Percentiles rank a stretch among this genome's conserved stretches.
Evolutionary conservation across 2,797 vertebrate species (phyloP).

Genomic region (Lepidocolaptes lacrymiger): DNA sequence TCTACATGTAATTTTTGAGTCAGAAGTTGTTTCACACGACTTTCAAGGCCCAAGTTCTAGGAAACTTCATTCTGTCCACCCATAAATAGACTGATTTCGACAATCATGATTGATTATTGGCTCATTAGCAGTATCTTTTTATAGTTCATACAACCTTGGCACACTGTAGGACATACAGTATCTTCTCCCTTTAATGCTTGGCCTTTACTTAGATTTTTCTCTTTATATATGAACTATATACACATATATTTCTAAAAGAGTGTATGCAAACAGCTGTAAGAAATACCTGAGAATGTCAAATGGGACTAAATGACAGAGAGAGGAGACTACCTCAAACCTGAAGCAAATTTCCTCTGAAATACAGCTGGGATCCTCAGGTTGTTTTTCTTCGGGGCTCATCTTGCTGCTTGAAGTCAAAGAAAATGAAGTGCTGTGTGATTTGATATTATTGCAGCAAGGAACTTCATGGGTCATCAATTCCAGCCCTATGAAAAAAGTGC

Average conservation of each 20-base stretch:
- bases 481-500: neutral
- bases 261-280: neutral
- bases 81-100: neutral
- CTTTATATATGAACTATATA: neutral
- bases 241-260: neutral
- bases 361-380: neutral
- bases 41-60: neutral
- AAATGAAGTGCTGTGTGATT: constrained; percentile 14
- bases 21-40: neutral
- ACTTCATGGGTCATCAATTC: constrained; percentile 53
- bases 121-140: neutral
- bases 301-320: neutral
- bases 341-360: constrained; percentile 21
- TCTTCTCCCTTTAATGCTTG: neutral
- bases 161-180: neutral
- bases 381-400: constrained; percentile 25
- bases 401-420: constrained; percentile 20
- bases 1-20: neutral
- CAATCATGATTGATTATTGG: neutral
- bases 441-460: constrained; percentile 1
- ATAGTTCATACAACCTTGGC: neutral
- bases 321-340: neutral
- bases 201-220: neutral
- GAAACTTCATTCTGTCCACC: neutral
- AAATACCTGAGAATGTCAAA: neutral